These are phyloP conservation scores for Microchirus variegatus DNA, from an alignment of 2,797 vertebrate genomes.

Conservation along the genomic window DNA sequence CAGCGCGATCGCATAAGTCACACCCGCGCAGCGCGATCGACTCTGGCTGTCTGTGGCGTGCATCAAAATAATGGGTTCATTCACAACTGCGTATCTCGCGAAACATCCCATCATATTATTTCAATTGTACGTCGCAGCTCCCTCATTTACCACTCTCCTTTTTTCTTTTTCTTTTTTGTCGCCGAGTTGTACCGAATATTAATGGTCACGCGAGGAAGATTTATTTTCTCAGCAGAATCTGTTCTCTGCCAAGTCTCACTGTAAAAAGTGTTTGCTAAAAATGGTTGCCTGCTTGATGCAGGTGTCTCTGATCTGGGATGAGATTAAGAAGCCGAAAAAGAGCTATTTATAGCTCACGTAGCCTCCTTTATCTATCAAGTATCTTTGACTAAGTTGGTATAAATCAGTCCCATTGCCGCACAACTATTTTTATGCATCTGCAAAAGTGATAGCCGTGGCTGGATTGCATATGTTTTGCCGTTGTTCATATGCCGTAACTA, in stretches of 20 bases:
- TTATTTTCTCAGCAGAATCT: not conserved
- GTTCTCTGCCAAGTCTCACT: not conserved
- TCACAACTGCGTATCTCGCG: too few species aligned
- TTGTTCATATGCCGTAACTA: too few species aligned
- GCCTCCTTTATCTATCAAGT: not conserved
- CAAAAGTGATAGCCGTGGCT: too few species aligned
- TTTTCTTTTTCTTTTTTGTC: not conserved
- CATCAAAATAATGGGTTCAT: too few species aligned
- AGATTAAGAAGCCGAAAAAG: not conserved
- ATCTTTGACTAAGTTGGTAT: not conserved
- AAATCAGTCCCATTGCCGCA: not conserved
- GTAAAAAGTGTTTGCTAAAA: not conserved
- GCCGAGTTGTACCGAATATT: not conserved
- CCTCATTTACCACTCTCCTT: not conserved
- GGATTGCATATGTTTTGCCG: too few species aligned
- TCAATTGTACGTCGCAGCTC: not conserved
- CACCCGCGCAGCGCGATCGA: too few species aligned
- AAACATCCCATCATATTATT: not conserved
- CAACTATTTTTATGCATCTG: not conserved
- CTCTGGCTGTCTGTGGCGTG: too few species aligned
- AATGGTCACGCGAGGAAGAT: not conserved
- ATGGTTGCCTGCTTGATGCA: not conserved
- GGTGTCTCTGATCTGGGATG: not conserved
- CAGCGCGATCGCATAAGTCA: too few species aligned
- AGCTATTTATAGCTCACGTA: not conserved